Conservation (phyloP, 2,113 vertebrate species). For the Mustelus asterias region DNA sequence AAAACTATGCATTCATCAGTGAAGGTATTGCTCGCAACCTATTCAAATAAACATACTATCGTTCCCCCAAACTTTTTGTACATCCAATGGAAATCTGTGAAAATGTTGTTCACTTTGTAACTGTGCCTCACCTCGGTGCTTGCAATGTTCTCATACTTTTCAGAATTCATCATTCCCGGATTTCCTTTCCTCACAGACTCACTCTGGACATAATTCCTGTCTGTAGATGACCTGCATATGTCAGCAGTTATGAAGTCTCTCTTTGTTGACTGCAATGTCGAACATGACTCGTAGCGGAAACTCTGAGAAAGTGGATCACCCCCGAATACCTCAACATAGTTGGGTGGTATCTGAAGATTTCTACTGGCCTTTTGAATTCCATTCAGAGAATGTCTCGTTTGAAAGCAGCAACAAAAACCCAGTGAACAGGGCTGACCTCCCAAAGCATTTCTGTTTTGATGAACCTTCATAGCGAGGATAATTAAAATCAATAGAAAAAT, state of each 20-base stretch:
- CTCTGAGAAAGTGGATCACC: slow-evolving; percentile 63
- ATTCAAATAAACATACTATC: not conserved
- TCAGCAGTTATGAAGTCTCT: slow-evolving; percentile 85
- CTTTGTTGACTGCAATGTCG: slow-evolving; percentile 72
- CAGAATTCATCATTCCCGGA: not conserved
- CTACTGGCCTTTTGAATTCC: slow-evolving; percentile 62
- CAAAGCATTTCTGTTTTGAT: slow-evolving; percentile 47
- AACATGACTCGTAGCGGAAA: slow-evolving; percentile 72
- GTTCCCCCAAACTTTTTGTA: not conserved
- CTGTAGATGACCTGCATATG: slow-evolving; percentile 60
- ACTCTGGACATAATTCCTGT: not conserved
- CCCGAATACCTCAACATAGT: slow-evolving; percentile 77
- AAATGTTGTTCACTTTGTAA: not conserved
- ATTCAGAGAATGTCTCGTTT: slow-evolving; percentile 55
- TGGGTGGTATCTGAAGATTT: slow-evolving; percentile 61
- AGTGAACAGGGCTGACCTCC: slow-evolving; percentile 43
- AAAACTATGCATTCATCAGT: not conserved
- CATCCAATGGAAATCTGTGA: not conserved
- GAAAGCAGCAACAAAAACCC: slow-evolving; percentile 62
- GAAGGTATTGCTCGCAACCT: fast-evolving
- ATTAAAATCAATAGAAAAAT: slow-evolving; percentile 68
- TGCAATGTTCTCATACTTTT: not conserved
- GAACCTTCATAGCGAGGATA: slow-evolving; percentile 62
- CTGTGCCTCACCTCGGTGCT: not conserved
- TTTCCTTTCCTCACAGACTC: not conserved